Conservation (phyloP, 2,113 vertebrate genomes). For the Odontesthes bonariensis region DNA sequence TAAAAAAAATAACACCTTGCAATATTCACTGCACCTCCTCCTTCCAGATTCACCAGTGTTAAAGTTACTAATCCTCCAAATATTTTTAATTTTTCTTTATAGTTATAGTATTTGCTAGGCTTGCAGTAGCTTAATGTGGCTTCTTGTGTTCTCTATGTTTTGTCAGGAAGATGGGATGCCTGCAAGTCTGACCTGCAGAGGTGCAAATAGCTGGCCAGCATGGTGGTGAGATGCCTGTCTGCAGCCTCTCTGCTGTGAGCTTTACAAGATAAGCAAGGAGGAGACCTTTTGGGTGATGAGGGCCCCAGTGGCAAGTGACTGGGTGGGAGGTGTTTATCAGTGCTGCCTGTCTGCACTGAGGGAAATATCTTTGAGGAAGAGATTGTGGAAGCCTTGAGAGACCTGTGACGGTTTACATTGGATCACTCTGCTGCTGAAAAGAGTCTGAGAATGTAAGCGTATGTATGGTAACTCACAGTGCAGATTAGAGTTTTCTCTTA, state of each 20-base stretch:
- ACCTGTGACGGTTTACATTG: conserved; percentile 39
- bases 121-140: not conserved
- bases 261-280: conserved; percentile 40
- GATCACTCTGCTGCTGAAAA: conserved; percentile 52
- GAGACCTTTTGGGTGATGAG: conserved; percentile 36
- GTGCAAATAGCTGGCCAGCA: conserved; percentile 30
- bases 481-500: conserved; percentile 71
- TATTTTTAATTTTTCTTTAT: no score
- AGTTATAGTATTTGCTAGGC: not conserved
- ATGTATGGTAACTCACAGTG: conserved; percentile 46
- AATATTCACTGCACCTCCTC: not conserved
- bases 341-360: conserved; percentile 44
- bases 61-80: no score
- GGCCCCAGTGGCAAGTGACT: conserved; percentile 45
- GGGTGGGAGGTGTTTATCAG: conserved; percentile 51
- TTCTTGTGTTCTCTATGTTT: not conserved
- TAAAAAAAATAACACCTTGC: not conserved
- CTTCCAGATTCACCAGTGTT: no score
- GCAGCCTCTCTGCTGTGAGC: conserved; percentile 20
- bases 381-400: conserved; percentile 28
- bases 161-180: not conserved
- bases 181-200: conserved; percentile 29
- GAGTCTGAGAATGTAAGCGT: conserved; percentile 47
- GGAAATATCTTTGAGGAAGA: conserved; percentile 36
- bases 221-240: conserved; percentile 29